Evolutionary conservation across 2,113 vertebrate species (phyloP).

Genomic region (Odontophorus gujanensis): DNA sequence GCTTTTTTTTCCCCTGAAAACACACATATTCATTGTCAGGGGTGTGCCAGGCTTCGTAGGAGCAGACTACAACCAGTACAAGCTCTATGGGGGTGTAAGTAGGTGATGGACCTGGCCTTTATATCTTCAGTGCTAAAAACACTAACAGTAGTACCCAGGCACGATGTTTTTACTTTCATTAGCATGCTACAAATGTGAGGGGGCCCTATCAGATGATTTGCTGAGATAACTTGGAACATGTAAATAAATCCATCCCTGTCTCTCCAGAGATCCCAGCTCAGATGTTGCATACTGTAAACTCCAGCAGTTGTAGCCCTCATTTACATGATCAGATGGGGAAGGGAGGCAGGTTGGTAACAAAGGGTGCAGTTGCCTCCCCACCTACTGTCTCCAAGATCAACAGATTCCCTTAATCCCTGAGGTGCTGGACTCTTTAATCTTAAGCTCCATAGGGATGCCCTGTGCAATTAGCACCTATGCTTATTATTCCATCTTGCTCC

Average conservation of each 20-base stretch:
- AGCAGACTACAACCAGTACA: neutral
- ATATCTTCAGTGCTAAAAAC: neutral
- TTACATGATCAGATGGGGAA: conserved; percentile 19
- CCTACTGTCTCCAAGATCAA: conserved; percentile 12
- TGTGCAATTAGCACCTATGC: conserved; percentile 42
- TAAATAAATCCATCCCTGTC: conserved; percentile 12
- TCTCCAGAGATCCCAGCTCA: neutral
- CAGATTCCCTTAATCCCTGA: conserved; percentile 48
- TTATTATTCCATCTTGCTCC: conserved; percentile 33
- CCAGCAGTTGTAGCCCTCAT: neutral
- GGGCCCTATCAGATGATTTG: neutral
- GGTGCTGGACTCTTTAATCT: conserved; percentile 58
- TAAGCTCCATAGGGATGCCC: conserved; percentile 28
- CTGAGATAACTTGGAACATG: neutral
- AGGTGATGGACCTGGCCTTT: neutral
- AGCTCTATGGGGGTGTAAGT: neutral
- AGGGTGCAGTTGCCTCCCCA: conserved; percentile 53
- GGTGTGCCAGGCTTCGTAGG: rapidly evolving
- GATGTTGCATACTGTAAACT: neutral
- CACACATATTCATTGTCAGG: rapidly evolving
- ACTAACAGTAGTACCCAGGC: neutral
- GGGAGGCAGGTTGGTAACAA: neutral
- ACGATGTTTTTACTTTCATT: conserved; percentile 38
- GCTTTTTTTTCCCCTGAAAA: neutral
- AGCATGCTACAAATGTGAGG: neutral